Base-by-base conservation (phyloP, 2,797 vertebrate genomes). In the Chanos chanos region DNA sequence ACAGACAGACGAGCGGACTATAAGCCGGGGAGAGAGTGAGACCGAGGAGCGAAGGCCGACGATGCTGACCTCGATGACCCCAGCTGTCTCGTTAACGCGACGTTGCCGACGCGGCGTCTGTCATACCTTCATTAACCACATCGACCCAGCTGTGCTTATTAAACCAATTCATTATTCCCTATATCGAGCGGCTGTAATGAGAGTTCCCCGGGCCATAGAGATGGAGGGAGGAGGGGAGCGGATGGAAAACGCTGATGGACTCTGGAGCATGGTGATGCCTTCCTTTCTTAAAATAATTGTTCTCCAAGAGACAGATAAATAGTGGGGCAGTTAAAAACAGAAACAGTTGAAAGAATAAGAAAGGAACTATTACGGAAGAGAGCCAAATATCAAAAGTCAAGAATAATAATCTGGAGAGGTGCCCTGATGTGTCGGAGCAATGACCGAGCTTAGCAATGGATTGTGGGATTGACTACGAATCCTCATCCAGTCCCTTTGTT, bases 161-260 rank as follows among this genome's bases (percentile, higher is more conserved):
- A 89, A 89, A 88, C 78, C 77, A 82, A 88, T 87, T 87, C 84
- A 89, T 90, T 90, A 89, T 81, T 81, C 55, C 78, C 75, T 70
- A 76, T 85, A 87, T 87, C 76, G 85, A 89, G 77, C 79, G 39
- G 2, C n/a, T 31, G 41, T 65, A 74, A 65, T 68, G 62, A 71
- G 61, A 47, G 53, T 39, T 55, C 49, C 16, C 33, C 16, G 28
- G 40, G 34, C 13, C 24, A 18, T n/a, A 10, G 57, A 13, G 5
- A 16, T 8, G 7, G 43, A 27, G 51, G 13, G 13, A 28, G 39
- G 4, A 50, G 62, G 18, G n/a, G n/a, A n/a, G n/a, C n/a, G n/a
- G n/a, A n/a, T n/a, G n/a, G n/a, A n/a, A n/a, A n/a, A n/a, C n/a
- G n/a, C n/a, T n/a, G n/a, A n/a, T n/a, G n/a, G n/a, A n/a, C n/a